phyloP scores from a whole-genome alignment of 2,888 invertebrate species.

The Parnassius mnemosyne region DNA sequence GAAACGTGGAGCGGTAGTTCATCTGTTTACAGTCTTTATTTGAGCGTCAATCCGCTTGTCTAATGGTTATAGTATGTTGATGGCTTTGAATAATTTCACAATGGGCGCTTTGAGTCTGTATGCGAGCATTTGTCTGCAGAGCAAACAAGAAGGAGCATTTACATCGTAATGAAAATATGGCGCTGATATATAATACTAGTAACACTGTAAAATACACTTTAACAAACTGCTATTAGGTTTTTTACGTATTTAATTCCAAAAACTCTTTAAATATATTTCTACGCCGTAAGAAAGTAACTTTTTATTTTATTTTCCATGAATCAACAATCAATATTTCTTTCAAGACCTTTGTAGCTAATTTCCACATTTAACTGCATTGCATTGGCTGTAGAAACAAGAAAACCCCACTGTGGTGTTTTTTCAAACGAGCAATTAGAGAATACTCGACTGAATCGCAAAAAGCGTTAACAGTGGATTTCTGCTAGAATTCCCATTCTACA shows the following conservation, averaged over 20 bases:
- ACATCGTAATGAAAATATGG: background rate
- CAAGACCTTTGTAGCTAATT: constrained; percentile 16
- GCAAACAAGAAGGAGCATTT: constrained; percentile 5
- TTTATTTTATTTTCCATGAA: constrained; percentile 5
- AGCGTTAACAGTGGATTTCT: constrained; percentile 19
- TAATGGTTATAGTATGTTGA: constrained; percentile 53
- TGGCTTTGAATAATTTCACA: constrained; percentile 46
- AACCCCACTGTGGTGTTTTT: constrained; percentile 12
- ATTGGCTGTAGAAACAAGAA: constrained; percentile 11
- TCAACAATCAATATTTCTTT: constrained; percentile 13
- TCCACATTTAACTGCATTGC: constrained; percentile 14
- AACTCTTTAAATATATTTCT: no score
- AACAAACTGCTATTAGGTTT: background rate
- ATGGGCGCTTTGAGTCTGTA: constrained; percentile 53
- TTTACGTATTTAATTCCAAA: no score
- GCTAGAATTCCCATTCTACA: constrained; percentile 14
- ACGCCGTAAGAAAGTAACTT: no score
- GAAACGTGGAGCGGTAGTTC: constrained; percentile 50
- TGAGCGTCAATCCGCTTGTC: constrained; percentile 54
- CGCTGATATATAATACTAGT: background rate
- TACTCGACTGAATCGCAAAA: constrained; percentile 8
- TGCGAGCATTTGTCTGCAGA: constrained; percentile 42
- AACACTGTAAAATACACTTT: background rate
- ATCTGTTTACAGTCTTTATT: constrained; percentile 59
- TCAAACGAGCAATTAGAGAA: constrained; percentile 21